Base-by-base conservation (phyloP, 2,113 vertebrate species). In the Clarias gariepinus region DNA sequence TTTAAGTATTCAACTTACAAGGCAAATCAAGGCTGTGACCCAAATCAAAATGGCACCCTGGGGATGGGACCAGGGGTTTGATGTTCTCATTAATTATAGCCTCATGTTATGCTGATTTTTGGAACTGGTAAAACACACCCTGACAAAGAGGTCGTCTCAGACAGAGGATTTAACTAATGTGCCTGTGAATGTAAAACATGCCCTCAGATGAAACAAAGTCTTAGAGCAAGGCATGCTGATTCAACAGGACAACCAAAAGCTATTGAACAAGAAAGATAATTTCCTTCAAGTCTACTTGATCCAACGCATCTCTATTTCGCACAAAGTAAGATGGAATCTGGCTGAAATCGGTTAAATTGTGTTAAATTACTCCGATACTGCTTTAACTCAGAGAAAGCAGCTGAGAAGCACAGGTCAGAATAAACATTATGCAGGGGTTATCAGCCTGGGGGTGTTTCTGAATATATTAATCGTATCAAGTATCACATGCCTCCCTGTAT, bases 11-110 rank as follows among this genome's bases (percentile, higher is more conserved):
- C 91, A 85, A 93, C 85, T 74, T 79, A 85, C n/a, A 85, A 83
- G 36, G 88, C 87, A 92, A 92, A 92, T 92, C 85, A 93, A 91
- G 85, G 90, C 82, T 83, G 74, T 91, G 90, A 90, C 89, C 89
- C 90, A 91, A 89, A 91, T 88, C 83, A 86, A 91, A 91, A 93
- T 90, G 91, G 85, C 83, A 82, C 90, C 90, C 90, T 82, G 87
- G 91, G 89, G 89, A 91, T 90, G 89, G 92, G 66, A 33, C 64
- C 66, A 86, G 74, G 84, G 55, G 47, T 52, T 30, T 57, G n/a
- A 74, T 74, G 53, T 52, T 80, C 58, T 28, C 25, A 73, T 76
- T 81, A 87, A 87, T 87, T 68, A 85, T 74, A 87, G 71, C 25
- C 0, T 47, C 21, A 52, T 74, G 74, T 82, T 80, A 80, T 57